Evolutionary conservation across 2,888 invertebrate genomes (phyloP).

Genomic region (Tipula lateralis): DNA sequence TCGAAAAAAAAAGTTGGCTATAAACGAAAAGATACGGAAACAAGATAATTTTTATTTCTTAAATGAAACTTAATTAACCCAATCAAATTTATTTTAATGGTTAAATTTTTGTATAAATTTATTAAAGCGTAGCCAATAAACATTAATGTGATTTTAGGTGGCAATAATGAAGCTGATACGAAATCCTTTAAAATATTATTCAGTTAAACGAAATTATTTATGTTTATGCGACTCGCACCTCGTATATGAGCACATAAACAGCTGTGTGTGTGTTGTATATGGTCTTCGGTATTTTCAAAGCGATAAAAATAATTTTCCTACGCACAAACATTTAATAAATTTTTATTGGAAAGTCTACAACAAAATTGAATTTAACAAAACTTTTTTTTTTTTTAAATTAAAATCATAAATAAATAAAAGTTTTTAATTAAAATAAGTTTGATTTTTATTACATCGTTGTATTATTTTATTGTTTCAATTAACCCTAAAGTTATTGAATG

Average conservation of each 20-base stretch:
- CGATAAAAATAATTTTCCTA: neutral
- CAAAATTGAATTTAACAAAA: neutral
- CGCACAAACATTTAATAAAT: neutral
- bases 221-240: neutral
- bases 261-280: no score
- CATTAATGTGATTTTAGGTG: neutral
- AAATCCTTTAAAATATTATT: no score
- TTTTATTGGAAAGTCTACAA: neutral
- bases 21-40: no score
- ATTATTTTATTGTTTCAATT: neutral
- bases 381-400: constrained; percentile 12
- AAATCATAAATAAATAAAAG: neutral
- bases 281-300: neutral
- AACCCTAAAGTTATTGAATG: constrained; percentile 11
- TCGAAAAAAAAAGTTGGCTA: no score
- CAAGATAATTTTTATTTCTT: neutral
- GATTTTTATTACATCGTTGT: neutral
- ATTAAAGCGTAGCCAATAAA: neutral
- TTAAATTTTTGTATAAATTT: neutral
- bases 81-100: neutral
- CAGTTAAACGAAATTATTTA: no score
- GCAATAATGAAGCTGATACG: no score
- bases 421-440: constrained; percentile 11
- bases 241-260: neutral
- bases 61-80: neutral